A percentile compares a stretch with the other conserved stretches of the same genome.
phyloP scores from a whole-genome alignment of 2,888 invertebrate genomes.

The Prosapia bicincta region DNA sequence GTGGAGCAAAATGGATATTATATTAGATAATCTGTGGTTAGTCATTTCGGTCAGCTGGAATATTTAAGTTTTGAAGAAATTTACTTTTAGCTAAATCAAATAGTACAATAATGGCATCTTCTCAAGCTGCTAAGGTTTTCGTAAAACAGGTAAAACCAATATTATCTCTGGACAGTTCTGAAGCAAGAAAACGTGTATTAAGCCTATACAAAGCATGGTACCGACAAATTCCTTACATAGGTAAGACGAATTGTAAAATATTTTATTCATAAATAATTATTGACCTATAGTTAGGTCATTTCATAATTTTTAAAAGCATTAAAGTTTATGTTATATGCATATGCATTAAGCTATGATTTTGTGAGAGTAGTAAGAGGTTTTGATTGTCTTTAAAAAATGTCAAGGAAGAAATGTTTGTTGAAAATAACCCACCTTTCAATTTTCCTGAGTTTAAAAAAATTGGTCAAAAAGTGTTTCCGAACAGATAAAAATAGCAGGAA shows the following conservation, averaged over 20 bases:
- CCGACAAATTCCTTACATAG: constrained; percentile 83
- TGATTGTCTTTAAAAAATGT: no score
- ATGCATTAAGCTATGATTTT: no score
- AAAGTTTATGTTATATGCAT: no score
- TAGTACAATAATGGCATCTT: background rate
- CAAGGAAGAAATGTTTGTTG: no score
- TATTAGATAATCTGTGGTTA: background rate
- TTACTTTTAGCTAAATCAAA: background rate
- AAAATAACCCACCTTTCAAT: no score
- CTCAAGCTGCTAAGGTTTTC: constrained; percentile 48
- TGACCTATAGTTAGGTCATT: background rate
- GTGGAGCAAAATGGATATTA: no score
- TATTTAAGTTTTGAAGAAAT: background rate
- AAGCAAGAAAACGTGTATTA: constrained; percentile 79
- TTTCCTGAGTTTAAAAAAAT: no score
- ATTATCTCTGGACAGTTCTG: constrained; percentile 69
- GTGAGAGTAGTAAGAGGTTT: no score
- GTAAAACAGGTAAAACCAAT: constrained; percentile 73
- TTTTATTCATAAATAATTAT: background rate
- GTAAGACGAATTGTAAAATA: constrained; percentile 53
- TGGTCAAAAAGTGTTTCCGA: no score
- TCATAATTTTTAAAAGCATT: no score
- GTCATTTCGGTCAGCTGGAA: no score
- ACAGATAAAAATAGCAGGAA: no score
- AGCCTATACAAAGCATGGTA: constrained; percentile 93